Evolutionary conservation across 1,140 invertebrate species (phyloP).

Genomic region (Archivesica marissinica): DNA sequence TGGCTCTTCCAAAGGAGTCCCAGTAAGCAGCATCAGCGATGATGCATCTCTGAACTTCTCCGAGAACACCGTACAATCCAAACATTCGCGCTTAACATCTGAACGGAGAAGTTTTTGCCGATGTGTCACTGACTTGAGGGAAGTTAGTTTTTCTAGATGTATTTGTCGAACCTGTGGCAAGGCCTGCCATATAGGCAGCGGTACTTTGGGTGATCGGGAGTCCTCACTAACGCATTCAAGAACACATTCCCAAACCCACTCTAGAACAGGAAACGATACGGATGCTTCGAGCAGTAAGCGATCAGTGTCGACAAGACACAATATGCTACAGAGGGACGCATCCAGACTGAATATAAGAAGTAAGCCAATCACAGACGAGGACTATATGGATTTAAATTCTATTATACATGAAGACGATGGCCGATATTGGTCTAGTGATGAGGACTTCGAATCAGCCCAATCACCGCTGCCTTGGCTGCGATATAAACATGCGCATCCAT

Average conservation of each 20-base stretch:
- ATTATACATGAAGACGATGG: conserved; percentile 52
- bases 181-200: not conserved
- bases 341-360: not conserved
- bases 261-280: not conserved
- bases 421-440: conserved; percentile 46
- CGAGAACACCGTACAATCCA: not conserved
- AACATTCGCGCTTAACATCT: not conserved
- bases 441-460: not conserved
- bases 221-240: not conserved
- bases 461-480: conserved; percentile 25
- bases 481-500: conserved; percentile 40
- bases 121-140: conserved; percentile 14
- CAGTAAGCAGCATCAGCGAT: not conserved
- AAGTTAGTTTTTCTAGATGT: conserved; percentile 24
- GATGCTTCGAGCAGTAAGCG: not conserved
- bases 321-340: not conserved
- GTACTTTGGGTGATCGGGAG: not conserved
- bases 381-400: conserved; percentile 39
- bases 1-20: not conserved
- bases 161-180: conserved; percentile 52
- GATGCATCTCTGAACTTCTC: not conserved
- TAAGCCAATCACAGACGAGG: conserved; percentile 16
- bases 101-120: conserved; percentile 17
- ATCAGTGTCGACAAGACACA: not conserved
- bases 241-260: not conserved